Evolutionary conservation across 2,888 invertebrate genomes (phyloP).

Genomic region (Hirtodrosophila histrioides): DNA sequence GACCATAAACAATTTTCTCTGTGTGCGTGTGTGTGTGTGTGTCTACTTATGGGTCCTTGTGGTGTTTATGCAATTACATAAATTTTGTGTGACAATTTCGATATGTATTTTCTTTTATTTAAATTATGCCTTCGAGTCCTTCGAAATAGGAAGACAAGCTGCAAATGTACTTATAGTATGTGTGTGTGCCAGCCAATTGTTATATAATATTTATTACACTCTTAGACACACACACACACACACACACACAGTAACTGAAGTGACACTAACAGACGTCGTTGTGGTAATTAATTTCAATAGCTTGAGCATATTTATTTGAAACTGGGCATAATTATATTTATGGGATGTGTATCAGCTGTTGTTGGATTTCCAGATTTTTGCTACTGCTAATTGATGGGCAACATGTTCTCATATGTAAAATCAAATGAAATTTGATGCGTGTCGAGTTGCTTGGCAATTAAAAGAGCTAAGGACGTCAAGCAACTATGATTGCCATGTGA

Average conservation of each 20-base stretch:
- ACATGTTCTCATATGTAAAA: conserved; percentile 29
- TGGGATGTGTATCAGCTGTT: conserved; percentile 48
- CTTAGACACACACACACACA: conserved; percentile 26
- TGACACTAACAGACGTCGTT: conserved; percentile 66
- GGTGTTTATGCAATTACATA: conserved; percentile 74
- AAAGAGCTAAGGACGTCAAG: conserved; percentile 12
- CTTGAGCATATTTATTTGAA: conserved; percentile 50
- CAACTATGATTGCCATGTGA: conserved; percentile 5
- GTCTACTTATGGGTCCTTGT: conserved; percentile 42
- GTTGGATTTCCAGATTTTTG: conserved; percentile 5
- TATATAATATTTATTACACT: conserved; percentile 68
- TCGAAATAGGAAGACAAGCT: conserved; percentile 16
- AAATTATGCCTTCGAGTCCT: conserved; percentile 65
- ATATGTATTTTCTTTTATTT: conserved; percentile 76
- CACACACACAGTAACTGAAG: conserved; percentile 10
- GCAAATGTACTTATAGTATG: conserved; percentile 3
- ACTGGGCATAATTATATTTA: conserved; percentile 74
- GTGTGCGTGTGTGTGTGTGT: conserved; percentile 6
- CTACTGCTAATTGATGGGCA: conserved; percentile 62
- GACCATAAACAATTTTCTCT: conserved; percentile 45
- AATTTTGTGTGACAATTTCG: conserved; percentile 76
- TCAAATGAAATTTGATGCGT: conserved; percentile 37
- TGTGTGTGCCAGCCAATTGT: conserved; percentile 42
- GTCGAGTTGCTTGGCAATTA: conserved; percentile 24
- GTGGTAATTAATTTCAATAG: conserved; percentile 77